Percentiles rank a stretch among this genome's conserved stretches.
Evolutionary conservation across 2,113 vertebrate genomes (phyloP).

Genomic region (Phoxinus phoxinus): DNA sequence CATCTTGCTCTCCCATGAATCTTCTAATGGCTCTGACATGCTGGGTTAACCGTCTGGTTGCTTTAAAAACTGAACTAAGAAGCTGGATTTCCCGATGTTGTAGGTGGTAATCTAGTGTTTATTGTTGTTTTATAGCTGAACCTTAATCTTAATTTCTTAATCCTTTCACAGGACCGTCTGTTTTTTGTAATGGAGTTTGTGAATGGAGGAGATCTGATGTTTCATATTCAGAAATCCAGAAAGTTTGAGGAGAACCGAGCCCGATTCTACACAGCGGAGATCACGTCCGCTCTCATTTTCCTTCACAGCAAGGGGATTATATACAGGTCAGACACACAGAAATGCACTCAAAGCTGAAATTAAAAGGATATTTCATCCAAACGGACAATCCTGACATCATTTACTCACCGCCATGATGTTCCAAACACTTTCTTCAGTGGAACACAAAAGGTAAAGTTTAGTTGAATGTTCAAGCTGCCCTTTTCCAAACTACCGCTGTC

Average conservation of each 20-base stretch:
- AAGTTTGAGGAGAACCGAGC: slow-evolving; percentile 93
- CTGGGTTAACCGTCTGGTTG: not conserved
- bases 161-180: slow-evolving; percentile 85
- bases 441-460: not conserved
- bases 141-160: not conserved
- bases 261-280: slow-evolving; percentile 94
- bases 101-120: not conserved
- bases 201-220: slow-evolving; percentile 97
- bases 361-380: not conserved
- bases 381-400: no score
- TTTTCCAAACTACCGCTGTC: not conserved
- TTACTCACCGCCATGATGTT: not conserved
- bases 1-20: not conserved
- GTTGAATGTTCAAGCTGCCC: not conserved
- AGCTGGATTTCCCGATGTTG: not conserved
- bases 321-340: slow-evolving; percentile 83
- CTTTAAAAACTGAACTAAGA: not conserved
- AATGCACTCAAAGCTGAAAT: not conserved
- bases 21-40: slow-evolving; percentile 5
- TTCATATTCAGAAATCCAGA: slow-evolving; percentile 98
- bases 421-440: not conserved
- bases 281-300: slow-evolving; percentile 96
- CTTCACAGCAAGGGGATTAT: slow-evolving; percentile 93
- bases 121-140: not conserved
- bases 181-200: slow-evolving; percentile 99